Percentiles rank a stretch among this genome's conserved stretches.
Conservation (phyloP, 2,888 invertebrate genomes). For the Plemyria rubiginata region DNA sequence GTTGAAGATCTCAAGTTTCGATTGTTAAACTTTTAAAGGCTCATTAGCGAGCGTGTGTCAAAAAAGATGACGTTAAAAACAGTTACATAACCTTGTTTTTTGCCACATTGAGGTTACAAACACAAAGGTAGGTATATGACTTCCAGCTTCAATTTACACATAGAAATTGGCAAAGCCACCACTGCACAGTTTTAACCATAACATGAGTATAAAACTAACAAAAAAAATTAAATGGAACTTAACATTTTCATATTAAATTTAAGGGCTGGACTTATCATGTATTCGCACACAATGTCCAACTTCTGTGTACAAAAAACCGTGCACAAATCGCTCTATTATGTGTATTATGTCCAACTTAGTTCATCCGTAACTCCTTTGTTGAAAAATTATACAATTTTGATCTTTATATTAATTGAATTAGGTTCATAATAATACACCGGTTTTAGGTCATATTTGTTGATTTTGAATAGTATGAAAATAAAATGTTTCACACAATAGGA, state of each 20-base stretch:
- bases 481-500: slow-evolving; percentile 58
- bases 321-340: slow-evolving; percentile 47
- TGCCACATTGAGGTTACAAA: too few species aligned
- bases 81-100: too few species aligned
- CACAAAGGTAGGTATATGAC: too few species aligned
- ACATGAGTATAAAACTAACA: too few species aligned
- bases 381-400: slow-evolving; percentile 18
- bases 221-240: too few species aligned
- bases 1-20: slow-evolving; percentile 43
- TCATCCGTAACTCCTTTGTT: slow-evolving; percentile 33
- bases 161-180: too few species aligned
- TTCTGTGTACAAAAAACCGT: slow-evolving; percentile 32
- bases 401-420: slow-evolving; percentile 36
- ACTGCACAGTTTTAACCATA: too few species aligned
- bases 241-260: too few species aligned
- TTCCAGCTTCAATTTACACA: too few species aligned
- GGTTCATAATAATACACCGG: slow-evolving; percentile 11
- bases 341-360: slow-evolving; percentile 32
- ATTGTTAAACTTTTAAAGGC: slow-evolving; percentile 44
- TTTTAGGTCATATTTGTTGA: slow-evolving; percentile 37
- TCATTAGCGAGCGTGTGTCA: slow-evolving; percentile 34
- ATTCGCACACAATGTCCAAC: slow-evolving; percentile 24
- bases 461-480: slow-evolving; percentile 51
- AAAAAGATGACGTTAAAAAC: neutral
- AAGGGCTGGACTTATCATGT: slow-evolving; percentile 14